Base-by-base conservation (phyloP, 2,888 invertebrate genomes). In the Megastigmus dorsalis region DNA sequence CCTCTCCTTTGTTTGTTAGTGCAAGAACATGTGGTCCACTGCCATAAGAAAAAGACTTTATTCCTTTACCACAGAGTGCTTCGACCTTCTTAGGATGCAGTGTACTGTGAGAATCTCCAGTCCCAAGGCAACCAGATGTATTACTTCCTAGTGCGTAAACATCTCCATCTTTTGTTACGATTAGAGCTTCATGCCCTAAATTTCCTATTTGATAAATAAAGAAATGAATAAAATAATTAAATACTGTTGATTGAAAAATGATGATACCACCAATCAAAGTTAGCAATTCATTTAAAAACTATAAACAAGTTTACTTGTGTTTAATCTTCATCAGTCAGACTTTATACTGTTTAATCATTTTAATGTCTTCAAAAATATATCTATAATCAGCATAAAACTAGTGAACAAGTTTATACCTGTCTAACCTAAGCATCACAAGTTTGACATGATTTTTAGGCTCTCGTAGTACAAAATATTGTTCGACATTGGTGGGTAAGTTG, bases 21-120 rank as follows among this genome's bases (percentile, higher is more conserved):
- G 91, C 92, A 36, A 92, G 82, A 1, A 92, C 90, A 83, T 92
- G 91, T 7, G 91, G 91, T 9, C 91, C 91, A 81, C 89, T 90
- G 0, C 91, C 92, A 85, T 89, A 91, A 1, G 90, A 89, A 79
- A 92, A 89, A 26, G 89, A 89, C 78, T 89, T 88, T 33, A 92
- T 86, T 20, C 86, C 86, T 81, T 90, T 91, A 57, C 89, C 88
- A 77, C 90, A 90, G 0, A 92, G 83, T 1, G 82, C 82, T 43
- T 90, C 89, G 3, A 92, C 88, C 84, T 89, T 89, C 67, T 88
- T 87, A 1, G 91, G 91, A 72, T 88, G 85, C 76, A 92, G 82
- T 48, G 90, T 89, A 76, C 89, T 90, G 38, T 88, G 86, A 0
- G 89, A 83, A 79, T 90, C 90, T 4, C 90, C 91, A 74, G 88